phyloP scores from a whole-genome alignment of 2,888 invertebrate species.

The Leptopilina drosophilae region DNA sequence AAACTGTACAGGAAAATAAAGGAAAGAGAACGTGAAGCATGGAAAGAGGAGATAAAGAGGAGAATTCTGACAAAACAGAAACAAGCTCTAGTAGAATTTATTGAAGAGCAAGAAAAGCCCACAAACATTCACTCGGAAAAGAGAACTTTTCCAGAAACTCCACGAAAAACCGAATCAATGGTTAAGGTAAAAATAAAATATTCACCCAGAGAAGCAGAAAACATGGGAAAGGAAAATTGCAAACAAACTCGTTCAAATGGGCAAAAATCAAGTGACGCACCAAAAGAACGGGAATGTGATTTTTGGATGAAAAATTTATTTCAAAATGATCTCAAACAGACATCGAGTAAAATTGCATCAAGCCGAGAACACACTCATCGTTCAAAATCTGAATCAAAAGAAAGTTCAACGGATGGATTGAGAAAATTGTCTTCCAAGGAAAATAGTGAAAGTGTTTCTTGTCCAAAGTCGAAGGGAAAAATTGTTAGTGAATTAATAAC shows the following conservation, averaged over 20 bases:
- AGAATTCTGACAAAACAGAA: constrained; percentile 67
- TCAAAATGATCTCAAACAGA: neutral
- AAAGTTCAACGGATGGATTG: constrained; percentile 23
- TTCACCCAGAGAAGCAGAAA: constrained; percentile 58
- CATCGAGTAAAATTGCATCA: neutral
- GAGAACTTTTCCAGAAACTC: constrained; percentile 37
- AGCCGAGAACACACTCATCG: constrained; percentile 43
- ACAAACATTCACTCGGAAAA: neutral
- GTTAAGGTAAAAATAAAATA: constrained; percentile 65
- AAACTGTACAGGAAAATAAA: constrained; percentile 80
- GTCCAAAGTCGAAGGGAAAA: neutral
- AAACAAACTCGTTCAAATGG: constrained; percentile 30
- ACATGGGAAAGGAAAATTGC: constrained; percentile 46
- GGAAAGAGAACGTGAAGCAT: constrained; percentile 77
- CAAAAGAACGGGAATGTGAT: constrained; percentile 18
- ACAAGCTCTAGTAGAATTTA: constrained; percentile 58
- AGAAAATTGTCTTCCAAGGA: constrained; percentile 29
- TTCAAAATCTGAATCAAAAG: constrained; percentile 36
- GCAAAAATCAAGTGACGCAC: neutral
- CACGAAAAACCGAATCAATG: constrained; percentile 57
- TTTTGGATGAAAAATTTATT: constrained; percentile 35
- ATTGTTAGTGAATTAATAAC: neutral
- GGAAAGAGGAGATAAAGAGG: constrained; percentile 68
- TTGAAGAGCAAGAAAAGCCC: constrained; percentile 49
- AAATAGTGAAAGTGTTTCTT: neutral